A percentile compares a stretch with the other conserved stretches of the same genome.
phyloP scores from a whole-genome alignment of 2,113 vertebrate genomes.

The Aleadryas rufinucha region DNA sequence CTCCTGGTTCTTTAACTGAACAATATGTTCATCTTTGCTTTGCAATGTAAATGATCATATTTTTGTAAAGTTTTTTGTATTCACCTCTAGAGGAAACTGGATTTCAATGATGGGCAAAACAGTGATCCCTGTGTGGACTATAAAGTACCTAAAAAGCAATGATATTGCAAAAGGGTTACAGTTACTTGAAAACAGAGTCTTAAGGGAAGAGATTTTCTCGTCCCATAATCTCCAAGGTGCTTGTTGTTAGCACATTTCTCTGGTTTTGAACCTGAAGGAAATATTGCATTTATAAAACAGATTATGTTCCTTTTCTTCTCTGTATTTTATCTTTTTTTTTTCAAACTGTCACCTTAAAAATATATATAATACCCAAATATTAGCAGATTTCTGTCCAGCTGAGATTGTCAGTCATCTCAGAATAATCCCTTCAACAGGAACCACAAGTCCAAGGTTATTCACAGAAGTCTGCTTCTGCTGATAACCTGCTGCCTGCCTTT shows the following conservation, averaged over 20 bases:
- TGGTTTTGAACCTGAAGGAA: not conserved
- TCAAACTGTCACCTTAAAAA: not conserved
- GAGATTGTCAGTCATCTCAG: not conserved
- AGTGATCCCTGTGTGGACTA: not conserved
- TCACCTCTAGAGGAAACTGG: not conserved
- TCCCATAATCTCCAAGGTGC: not conserved
- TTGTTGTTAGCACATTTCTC: not conserved
- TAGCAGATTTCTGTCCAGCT: not conserved
- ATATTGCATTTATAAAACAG: not conserved
- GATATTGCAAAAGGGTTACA: not conserved
- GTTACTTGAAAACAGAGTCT: not conserved
- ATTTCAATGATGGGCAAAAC: not conserved
- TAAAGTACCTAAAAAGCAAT: not conserved
- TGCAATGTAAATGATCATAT: not conserved
- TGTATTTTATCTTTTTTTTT: not conserved
- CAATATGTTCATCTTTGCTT: not conserved
- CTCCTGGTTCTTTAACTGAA: not conserved
- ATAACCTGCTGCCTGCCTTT: not conserved
- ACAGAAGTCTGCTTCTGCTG: not conserved
- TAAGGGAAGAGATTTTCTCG: not conserved
- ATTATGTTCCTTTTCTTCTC: not conserved
- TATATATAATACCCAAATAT: not conserved
- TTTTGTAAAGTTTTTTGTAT: not conserved
- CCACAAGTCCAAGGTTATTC: not conserved
- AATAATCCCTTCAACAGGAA: not conserved